Evolutionary conservation across 2,113 vertebrate genomes (phyloP).

Genomic region (Ammodytes marinus): DNA sequence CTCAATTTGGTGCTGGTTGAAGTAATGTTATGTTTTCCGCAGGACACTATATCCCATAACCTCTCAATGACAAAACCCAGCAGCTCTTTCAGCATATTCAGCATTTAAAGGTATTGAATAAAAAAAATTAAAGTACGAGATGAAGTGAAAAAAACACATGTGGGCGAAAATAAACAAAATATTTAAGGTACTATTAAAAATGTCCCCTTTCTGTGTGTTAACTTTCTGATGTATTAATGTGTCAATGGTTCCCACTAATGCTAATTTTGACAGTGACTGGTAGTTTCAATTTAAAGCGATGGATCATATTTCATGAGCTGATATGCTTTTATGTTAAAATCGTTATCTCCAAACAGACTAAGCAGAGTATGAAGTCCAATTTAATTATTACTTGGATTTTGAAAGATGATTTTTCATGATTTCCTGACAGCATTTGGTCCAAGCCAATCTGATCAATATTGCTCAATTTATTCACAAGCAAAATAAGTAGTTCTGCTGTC

Average conservation of each 20-base stretch:
- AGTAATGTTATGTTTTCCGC: slow-evolving; percentile 20
- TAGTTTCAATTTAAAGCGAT: not conserved
- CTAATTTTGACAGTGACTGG: not conserved
- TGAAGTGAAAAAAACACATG: not conserved
- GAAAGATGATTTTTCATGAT: not conserved
- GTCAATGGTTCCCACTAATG: not conserved
- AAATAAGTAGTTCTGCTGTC: not conserved
- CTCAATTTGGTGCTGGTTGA: slow-evolving; percentile 14
- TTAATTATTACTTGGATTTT: not conserved
- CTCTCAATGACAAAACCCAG: slow-evolving; percentile 7
- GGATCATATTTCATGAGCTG: not conserved
- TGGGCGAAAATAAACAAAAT: not conserved
- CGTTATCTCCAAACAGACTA: not conserved
- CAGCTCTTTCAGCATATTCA: slow-evolving; percentile 10
- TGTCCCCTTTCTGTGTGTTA: not conserved
- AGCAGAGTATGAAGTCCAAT: not conserved
- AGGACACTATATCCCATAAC: slow-evolving; percentile 26
- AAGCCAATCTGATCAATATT: not conserved
- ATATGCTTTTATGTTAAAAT: not conserved
- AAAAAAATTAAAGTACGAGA: not conserved
- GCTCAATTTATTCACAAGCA: not conserved
- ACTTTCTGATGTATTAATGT: slow-evolving; percentile 5
- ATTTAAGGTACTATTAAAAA: not conserved
- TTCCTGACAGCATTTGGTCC: not conserved
- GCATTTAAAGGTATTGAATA: not conserved